A percentile compares a stretch with the other conserved stretches of the same genome.
Evolutionary conservation across 1,140 invertebrate species (phyloP).

Genomic region (Orius insidiosus): DNA sequence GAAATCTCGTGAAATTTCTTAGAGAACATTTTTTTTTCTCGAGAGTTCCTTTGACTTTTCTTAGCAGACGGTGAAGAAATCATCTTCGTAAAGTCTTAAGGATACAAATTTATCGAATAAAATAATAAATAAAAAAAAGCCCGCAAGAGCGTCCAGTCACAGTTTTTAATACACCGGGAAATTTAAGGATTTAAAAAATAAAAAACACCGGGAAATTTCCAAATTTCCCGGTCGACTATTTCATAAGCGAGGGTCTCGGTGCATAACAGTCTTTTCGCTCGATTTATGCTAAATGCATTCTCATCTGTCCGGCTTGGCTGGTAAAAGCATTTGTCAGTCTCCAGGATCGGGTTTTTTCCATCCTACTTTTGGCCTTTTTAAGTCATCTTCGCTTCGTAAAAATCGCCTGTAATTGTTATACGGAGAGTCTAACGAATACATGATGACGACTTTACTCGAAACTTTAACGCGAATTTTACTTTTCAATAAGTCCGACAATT

Average conservation of each 20-base stretch:
- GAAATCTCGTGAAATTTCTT: too few species aligned
- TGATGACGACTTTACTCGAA: neutral
- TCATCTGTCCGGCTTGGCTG: slow-evolving; percentile 16
- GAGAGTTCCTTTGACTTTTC: too few species aligned
- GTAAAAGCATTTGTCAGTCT: slow-evolving; percentile 22
- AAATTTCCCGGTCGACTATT: neutral
- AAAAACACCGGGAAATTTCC: neutral
- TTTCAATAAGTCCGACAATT: too few species aligned
- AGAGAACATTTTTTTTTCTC: too few species aligned
- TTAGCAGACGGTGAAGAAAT: too few species aligned
- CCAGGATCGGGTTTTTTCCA: slow-evolving; percentile 23
- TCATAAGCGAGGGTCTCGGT: slow-evolving; percentile 1
- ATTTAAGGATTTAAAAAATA: neutral
- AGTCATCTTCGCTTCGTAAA: slow-evolving; percentile 19
- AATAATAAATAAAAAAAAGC: neutral
- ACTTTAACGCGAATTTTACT: too few species aligned
- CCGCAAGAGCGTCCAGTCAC: neutral
- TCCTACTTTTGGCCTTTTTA: slow-evolving; percentile 21
- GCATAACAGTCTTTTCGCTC: neutral
- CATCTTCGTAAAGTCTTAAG: too few species aligned
- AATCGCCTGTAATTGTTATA: slow-evolving; percentile 5
- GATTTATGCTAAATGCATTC: neutral
- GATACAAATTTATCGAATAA: too few species aligned
- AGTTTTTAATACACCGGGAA: neutral
- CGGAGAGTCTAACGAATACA: slow-evolving; percentile 4